These are phyloP conservation scores for Poicephalus meyeri DNA, from an alignment of 2,113 vertebrate genomes.

Conservation along the genomic window DNA sequence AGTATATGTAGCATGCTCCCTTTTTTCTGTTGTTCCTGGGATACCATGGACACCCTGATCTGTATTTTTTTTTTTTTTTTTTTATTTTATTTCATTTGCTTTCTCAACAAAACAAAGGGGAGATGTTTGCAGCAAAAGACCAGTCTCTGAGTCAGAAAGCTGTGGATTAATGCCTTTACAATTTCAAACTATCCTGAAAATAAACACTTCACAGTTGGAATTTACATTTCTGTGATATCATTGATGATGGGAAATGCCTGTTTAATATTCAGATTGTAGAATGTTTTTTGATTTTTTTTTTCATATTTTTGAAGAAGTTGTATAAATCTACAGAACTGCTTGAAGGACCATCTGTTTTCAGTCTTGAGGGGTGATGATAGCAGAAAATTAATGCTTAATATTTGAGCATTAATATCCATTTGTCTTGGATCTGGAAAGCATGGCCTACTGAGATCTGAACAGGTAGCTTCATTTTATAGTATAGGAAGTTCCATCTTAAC, in stretches of 20 bases:
- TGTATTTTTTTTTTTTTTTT: neutral
- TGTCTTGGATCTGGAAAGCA: neutral
- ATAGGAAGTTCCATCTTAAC: neutral
- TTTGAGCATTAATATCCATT: neutral
- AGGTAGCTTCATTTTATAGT: neutral
- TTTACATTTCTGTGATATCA: neutral
- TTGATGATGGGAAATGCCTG: neutral
- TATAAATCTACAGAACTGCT: neutral
- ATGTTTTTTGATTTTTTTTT: neutral
- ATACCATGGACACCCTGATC: neutral
- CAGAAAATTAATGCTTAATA: neutral
- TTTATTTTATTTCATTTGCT: neutral
- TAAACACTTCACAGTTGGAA: neutral
- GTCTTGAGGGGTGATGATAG: neutral
- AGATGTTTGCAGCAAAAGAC: neutral
- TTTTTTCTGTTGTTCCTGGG: neutral
- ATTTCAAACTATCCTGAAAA: neutral
- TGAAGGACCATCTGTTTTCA: neutral
- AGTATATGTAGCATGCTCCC: neutral
- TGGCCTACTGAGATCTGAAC: neutral
- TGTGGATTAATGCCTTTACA: neutral
- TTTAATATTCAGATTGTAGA: neutral
- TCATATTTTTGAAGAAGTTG: neutral
- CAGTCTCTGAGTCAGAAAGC: neutral
- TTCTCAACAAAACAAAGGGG: neutral